A percentile compares a stretch with the other conserved stretches of the same genome.
phyloP scores from a whole-genome alignment of 2,797 vertebrate genomes.

The Tokudaia muenninki region DNA sequence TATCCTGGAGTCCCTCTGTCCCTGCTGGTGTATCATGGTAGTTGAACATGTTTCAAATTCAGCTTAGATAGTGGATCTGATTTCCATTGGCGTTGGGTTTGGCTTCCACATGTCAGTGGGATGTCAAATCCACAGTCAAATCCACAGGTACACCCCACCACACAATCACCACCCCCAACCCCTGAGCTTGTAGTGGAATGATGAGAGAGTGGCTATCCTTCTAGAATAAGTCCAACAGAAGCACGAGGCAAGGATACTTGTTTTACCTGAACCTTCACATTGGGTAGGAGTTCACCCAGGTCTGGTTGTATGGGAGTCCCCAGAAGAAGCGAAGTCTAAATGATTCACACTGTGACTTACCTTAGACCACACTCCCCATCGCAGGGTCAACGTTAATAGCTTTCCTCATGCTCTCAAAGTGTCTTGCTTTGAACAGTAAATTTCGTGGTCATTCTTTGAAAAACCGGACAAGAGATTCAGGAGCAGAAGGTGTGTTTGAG shows the following conservation, averaged over 20 bases:
- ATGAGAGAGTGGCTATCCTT: background rate
- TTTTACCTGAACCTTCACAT: background rate
- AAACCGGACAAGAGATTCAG: background rate
- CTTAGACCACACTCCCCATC: background rate
- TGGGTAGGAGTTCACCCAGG: background rate
- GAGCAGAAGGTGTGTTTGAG: background rate
- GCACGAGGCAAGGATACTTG: too few species aligned
- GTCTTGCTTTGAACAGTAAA: background rate
- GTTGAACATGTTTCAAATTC: constrained; percentile 26
- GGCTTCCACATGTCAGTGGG: background rate
- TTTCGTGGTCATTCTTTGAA: background rate
- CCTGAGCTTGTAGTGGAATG: background rate
- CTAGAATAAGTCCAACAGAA: background rate
- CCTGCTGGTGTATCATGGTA: background rate
- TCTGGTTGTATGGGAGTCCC: background rate
- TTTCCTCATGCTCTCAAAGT: background rate
- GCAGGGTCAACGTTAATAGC: background rate
- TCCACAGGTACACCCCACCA: background rate
- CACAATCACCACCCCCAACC: rapidly evolving
- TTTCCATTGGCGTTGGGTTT: constrained; percentile 2
- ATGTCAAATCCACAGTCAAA: too few species aligned
- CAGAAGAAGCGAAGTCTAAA: background rate
- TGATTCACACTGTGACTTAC: background rate
- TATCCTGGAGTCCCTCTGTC: constrained; percentile 7
- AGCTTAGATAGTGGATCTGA: background rate